phyloP scores from a whole-genome alignment of 92 coral and sea anemone genomes.

The Porites evermanni region DNA sequence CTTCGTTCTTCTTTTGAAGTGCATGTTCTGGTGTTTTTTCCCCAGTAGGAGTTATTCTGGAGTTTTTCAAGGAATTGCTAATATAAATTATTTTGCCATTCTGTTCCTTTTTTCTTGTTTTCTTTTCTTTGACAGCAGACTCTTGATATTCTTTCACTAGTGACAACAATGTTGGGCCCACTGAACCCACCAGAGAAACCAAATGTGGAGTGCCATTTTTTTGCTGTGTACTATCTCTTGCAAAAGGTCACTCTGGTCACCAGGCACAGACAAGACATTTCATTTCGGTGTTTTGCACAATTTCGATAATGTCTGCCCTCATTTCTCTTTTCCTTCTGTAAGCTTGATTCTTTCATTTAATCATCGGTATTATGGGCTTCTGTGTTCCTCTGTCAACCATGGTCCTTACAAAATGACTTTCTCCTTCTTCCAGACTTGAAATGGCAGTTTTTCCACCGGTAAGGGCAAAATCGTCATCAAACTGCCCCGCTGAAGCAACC shows the following conservation, averaged over 20 bases:
- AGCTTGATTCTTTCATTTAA: neutral
- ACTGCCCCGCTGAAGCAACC: no score
- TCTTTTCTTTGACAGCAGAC: conserved; percentile 9
- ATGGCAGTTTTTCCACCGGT: no score
- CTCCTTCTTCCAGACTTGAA: no score
- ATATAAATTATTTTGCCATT: conserved; percentile 7
- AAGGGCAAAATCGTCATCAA: no score
- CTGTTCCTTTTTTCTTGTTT: conserved; percentile 20
- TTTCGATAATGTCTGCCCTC: conserved; percentile 19
- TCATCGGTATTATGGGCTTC: neutral
- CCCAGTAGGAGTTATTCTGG: neutral
- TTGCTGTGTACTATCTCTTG: conserved; percentile 19
- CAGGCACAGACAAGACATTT: conserved; percentile 31
- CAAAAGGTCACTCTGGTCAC: conserved; percentile 1
- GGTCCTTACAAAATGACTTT: neutral
- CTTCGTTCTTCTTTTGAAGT: conserved; percentile 17
- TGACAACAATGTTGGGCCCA: conserved; percentile 1
- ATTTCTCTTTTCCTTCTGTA: neutral
- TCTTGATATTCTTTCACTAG: conserved; percentile 4
- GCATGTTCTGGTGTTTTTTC: conserved; percentile 27
- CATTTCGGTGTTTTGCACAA: neutral
- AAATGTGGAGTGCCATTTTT: neutral
- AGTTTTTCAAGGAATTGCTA: conserved; percentile 13
- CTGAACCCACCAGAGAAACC: neutral
- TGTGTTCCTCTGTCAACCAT: conserved; percentile 18